Base-by-base conservation (phyloP, 2,888 invertebrate species). In the Portevinia maculata region DNA sequence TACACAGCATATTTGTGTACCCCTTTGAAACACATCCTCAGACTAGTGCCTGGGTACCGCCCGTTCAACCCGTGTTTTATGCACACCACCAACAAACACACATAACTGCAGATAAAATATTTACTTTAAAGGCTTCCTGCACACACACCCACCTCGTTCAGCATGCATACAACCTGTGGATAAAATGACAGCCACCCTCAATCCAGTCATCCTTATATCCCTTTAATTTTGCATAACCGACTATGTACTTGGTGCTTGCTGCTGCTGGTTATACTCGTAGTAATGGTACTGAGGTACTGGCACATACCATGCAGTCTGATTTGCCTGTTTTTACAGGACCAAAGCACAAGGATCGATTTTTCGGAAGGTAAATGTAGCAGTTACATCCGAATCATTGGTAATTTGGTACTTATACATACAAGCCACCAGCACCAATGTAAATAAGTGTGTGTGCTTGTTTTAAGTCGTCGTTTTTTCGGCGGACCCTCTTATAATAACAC, bases 91-190 rank as follows among this genome's bases (percentile, higher is more conserved):
- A 48, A 70, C 62, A 55, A 46, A 50, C 76, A 48, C 30, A 84
- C 60, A 64, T 74, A 64, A 62, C 67, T 69, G 79, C 67, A 79
- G 79, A 84, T 84, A 73, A 84, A 84, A 78, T 78, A 84, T 84
- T 84, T 78, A 84, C 73, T 79, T 84, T 64, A 79, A 84, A 79
- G 78, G 57, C 28, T 64, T 53, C 32, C 15, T 55, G 52, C 53
- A 57, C 44, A 59, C 32, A 32, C 57, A 67, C 39, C 19, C 46
- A 57, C 17, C 65, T 46, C 48, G 37, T 28, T 34, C 17, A 30
- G 60, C 32, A 64, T 50, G 64, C 74, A 76, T 55, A 79, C 62
- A 75, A 75, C 79, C 75, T 74, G 75, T 74, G 57, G 69, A 79
- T 57, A 74, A 67, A 79, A 64, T 62, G 79, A 62, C 79, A 52